Base-by-base conservation (phyloP, 1,140 invertebrate genomes). In the Euura saliciscinereae region DNA sequence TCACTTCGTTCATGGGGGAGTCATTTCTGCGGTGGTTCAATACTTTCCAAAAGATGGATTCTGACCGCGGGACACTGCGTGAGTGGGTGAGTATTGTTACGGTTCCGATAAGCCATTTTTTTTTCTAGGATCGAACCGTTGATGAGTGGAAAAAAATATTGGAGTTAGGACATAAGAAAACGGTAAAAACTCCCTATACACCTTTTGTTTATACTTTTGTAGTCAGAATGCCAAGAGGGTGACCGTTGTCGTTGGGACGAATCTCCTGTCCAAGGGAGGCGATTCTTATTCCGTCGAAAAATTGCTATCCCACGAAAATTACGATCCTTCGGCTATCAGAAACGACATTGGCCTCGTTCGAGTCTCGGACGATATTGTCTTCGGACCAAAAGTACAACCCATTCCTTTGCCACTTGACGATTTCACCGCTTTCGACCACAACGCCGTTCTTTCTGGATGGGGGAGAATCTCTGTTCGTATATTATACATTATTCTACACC, bases 281-380 rank as follows among this genome's bases (percentile, higher is more conserved):
- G 80, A 81, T 4, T 66, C 75, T 11, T 83, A 88, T 59, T 77
- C 80, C 59, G 77, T 76, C 0, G 70, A 80, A 28, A 73, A 71
- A 3, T 74, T 88, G 0, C 72, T 82, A 43, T 74, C 81, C 2
- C 89, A 91, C 75, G 64, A 80, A 6, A 10, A 77, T 0, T 89
- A 84, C 71, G 73, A 73, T 43, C 13, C 79, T 0, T 66, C 65
- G 0, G 51, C 72, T 2, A 59, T 87, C 0, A 43, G 73, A n/a
- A 88, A 90, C 66, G 90, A 91, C 70, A 82, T 91, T 11, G 89
- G 86, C 8, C 70, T 91, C 6, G 78, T 91, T 65, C 75, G 77
- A n/a, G 71, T 90, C 2, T 75, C 80, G 45, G 68, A 74, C 11
- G 3, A 76, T 28, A 77, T 89, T 43, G 4, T 8, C 59, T 83